Evolutionary conservation across 2,888 invertebrate genomes (phyloP), one percentile per base, ranked within the genome.

Genomic region (Phrixothrix hirtus): DNA sequence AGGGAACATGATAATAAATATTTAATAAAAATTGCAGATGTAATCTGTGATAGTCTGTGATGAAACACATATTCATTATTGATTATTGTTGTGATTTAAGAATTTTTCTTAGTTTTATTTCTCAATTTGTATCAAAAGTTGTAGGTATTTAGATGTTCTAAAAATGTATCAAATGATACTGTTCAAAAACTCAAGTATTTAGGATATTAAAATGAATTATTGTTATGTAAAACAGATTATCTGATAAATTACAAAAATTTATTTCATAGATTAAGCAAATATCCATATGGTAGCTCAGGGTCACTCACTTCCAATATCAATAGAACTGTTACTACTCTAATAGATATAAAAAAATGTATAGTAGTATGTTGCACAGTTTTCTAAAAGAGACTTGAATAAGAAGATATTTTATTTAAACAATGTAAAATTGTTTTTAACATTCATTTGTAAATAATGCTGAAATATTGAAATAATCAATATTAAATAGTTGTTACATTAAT

Each of bases 291-390:
- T 76, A 76, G 75, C 76, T 76, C 76, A 76, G 76, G 76, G 75
- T 68, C 73, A 74, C 73, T 74, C 74, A 76, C 74, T 75, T 75
- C 73, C 74, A 75, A 67, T 73, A 71, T 71, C 72, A 73, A 74
- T 75, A 75, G 64, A 62, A 62, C 58, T 62, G 62, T 64, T 21
- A 64, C 62, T 63, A 58, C 58, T 60, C 57, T 59, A 65, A 61
- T 64, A 64, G 61, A 52, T 58, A 57, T 62, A 64, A n/a, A n/a
- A n/a, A n/a, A n/a, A n/a, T n/a, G n/a, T n/a, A n/a, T n/a, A n/a
- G n/a, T n/a, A n/a, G n/a, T n/a, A n/a, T n/a, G n/a, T n/a, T n/a
- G n/a, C n/a, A n/a, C n/a, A n/a, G n/a, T n/a, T n/a, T n/a, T n/a
- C n/a, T n/a, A n/a, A n/a, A n/a, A n/a, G n/a, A n/a, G n/a, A n/a